phyloP scores from a whole-genome alignment of 2,797 vertebrate species.

The Kryptopterus vitreolus region DNA sequence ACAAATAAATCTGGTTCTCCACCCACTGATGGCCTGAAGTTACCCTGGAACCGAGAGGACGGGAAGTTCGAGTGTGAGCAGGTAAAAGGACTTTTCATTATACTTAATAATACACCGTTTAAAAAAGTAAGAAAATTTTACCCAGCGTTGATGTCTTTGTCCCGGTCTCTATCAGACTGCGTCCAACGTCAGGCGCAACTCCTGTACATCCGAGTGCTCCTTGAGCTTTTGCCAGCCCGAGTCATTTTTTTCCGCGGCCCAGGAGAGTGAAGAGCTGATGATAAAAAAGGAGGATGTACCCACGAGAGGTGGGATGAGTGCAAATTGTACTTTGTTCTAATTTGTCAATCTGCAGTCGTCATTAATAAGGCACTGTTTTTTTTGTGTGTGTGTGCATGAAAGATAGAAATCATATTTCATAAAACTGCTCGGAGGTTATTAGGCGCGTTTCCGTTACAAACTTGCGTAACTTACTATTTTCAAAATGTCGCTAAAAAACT shows the following conservation, averaged over 20 bases:
- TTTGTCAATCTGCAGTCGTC: not conserved
- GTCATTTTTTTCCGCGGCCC: conserved; percentile 72
- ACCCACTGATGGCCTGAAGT: conserved; percentile 54
- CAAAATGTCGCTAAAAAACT: too few relatives aligned
- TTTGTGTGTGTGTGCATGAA: not conserved
- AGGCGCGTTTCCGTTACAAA: too few relatives aligned
- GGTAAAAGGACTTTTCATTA: conserved; percentile 38
- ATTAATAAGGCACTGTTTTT: not conserved
- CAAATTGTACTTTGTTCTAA: not conserved
- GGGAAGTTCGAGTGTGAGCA: conserved; percentile 52
- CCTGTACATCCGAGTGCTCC: conserved; percentile 70
- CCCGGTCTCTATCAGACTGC: conserved; percentile 33
- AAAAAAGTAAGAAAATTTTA: not conserved
- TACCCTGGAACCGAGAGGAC: conserved; percentile 52
- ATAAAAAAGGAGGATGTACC: conserved; percentile 68
- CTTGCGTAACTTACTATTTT: too few relatives aligned
- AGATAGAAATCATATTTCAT: not conserved
- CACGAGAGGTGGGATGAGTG: conserved; percentile 57
- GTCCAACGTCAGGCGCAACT: conserved; percentile 62
- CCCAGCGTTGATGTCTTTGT: not conserved
- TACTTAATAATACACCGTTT: not conserved
- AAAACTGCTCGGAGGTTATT: not conserved
- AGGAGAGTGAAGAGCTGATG: conserved; percentile 74
- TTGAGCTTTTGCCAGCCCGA: conserved; percentile 77
- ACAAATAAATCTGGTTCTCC: conserved; percentile 63